phyloP scores from a whole-genome alignment of 1,140 invertebrate genomes.

The Cydia amplana region DNA sequence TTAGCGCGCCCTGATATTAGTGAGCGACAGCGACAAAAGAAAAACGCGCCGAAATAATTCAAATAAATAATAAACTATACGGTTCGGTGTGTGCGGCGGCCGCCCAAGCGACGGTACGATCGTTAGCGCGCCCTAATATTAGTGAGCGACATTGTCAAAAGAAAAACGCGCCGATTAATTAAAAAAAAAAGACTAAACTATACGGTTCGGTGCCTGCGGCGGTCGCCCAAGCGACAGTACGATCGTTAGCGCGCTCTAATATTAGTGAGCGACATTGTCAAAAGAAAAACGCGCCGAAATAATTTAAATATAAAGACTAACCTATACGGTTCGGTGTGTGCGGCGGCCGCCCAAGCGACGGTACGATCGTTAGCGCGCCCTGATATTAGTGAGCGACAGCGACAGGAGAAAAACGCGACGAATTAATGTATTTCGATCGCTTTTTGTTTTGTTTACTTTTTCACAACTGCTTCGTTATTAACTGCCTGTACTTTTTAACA shows the following conservation, averaged over 20 bases:
- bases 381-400: conserved; percentile 25
- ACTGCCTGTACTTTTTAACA: not conserved
- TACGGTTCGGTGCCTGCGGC: too few species aligned
- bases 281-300: not conserved
- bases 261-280: not conserved
- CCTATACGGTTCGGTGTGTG: too few species aligned
- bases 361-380: too few species aligned
- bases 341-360: too few species aligned
- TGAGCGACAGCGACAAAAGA: conserved; percentile 10
- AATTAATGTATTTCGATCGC: conserved; percentile 26
- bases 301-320: not conserved
- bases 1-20: conserved; percentile 25
- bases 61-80: too few species aligned
- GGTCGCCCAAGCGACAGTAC: not conserved
- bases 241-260: conserved; percentile 18
- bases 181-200: too few species aligned
- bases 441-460: conserved; percentile 20
- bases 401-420: conserved; percentile 8
- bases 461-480: not conserved
- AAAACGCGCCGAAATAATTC: not conserved
- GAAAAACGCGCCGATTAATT: not conserved
- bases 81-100: not conserved
- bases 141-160: conserved; percentile 2
- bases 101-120: not conserved
- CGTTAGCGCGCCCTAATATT: conserved; percentile 19